Conservation (phyloP, 2,888 invertebrate genomes). For the Rugalucina vietnamica region DNA sequence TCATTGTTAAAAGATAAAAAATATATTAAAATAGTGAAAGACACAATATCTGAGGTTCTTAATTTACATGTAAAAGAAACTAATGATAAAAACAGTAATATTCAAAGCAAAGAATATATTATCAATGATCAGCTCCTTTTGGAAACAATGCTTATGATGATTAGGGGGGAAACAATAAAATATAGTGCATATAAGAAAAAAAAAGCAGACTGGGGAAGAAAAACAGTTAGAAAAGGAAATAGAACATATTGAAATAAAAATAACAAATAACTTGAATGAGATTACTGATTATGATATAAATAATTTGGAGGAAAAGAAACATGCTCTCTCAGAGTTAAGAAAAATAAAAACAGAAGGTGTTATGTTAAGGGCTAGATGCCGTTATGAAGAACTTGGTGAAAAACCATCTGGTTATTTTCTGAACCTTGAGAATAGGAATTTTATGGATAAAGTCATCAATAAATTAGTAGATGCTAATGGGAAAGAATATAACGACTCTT, state of each 20-base stretch:
- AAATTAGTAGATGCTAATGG: neutral
- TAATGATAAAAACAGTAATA: neutral
- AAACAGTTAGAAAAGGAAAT: neutral
- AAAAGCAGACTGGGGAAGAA: neutral
- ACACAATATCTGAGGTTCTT: no score
- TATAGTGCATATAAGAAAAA: neutral
- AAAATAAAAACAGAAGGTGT: neutral
- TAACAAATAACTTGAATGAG: neutral
- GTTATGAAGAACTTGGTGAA: neutral
- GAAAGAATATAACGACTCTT: neutral
- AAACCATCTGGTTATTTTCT: neutral
- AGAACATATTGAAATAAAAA: neutral
- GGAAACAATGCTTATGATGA: neutral
- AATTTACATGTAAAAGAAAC: neutral
- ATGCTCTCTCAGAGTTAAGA: neutral
- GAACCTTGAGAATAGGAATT: neutral
- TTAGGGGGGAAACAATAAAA: neutral
- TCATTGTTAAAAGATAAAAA: neutral
- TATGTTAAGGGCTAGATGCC: neutral
- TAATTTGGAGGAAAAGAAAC: neutral
- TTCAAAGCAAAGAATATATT: neutral
- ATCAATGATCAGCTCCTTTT: neutral
- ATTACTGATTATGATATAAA: neutral
- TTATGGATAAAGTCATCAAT: neutral
- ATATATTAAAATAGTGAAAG: neutral